phyloP scores from a whole-genome alignment of 2,888 invertebrate genomes.

The Hesperia comma region DNA sequence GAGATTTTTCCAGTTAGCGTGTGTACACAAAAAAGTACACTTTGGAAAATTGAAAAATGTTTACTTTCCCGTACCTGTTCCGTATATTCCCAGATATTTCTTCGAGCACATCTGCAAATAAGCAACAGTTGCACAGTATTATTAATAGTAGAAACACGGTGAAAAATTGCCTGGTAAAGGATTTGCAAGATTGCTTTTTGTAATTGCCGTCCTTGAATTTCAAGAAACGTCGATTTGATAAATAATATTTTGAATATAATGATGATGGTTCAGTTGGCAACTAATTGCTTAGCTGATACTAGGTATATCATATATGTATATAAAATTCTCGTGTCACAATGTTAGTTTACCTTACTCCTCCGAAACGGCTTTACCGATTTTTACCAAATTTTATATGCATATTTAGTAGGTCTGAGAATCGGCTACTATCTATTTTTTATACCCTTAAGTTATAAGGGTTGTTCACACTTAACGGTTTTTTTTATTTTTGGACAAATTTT shows the following conservation, averaged over 20 bases:
- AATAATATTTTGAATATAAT: neutral
- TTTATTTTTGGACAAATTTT: too few species aligned
- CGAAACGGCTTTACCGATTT: too few species aligned
- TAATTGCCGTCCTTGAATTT: neutral
- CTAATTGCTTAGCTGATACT: too few species aligned
- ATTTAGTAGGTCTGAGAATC: too few species aligned
- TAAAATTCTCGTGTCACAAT: too few species aligned
- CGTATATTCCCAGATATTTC: neutral
- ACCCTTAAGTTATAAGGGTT: too few species aligned
- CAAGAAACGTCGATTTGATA: neutral
- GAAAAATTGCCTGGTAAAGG: slow-evolving; percentile 8
- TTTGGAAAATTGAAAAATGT: slow-evolving; percentile 18
- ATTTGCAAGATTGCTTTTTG: slow-evolving; percentile 29
- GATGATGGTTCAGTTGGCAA: neutral
- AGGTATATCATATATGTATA: too few species aligned
- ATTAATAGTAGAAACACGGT: slow-evolving; percentile 12
- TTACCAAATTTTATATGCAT: too few species aligned
- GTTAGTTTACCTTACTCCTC: too few species aligned
- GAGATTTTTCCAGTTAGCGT: neutral
- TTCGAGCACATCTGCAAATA: slow-evolving; percentile 13
- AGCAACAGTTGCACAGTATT: slow-evolving; percentile 6
- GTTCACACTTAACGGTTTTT: too few species aligned
- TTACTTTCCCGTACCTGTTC: slow-evolving; percentile 2
- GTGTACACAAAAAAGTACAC: neutral
- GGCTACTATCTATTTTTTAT: too few species aligned